Base-by-base conservation (phyloP, 2,888 invertebrate species). In the Drosophila nr. perissopoda region DNA sequence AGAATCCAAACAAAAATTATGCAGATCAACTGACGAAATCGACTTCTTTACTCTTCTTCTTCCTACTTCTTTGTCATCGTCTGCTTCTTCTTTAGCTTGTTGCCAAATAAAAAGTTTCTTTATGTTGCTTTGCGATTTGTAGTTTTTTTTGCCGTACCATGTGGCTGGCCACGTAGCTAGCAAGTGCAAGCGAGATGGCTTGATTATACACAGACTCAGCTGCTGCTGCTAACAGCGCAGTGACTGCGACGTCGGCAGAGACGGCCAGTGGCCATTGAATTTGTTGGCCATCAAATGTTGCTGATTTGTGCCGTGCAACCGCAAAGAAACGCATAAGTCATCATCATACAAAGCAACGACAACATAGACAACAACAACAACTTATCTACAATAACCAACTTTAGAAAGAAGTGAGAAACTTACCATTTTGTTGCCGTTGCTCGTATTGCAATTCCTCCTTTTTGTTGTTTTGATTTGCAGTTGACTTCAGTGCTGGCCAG, bases 211-310 rank as follows among this genome's bases (percentile, higher is more conserved):
- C 60, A 76, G 75, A 83, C 71, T 76, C 33, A 51, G 69, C 57
- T 48, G 51, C 49, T n/a, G 52, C 33, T 29, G 53, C 34, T 21
- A 38, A 31, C 33, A 25, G 31, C 21, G 58, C 51, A 31, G 42
- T 38, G 31, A 36, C 42, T 25, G 38, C 56, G 42, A 40, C 38
- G 51, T 42, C 8, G 34, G 16, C 51, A 34, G 38, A 38, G 67
- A 21, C 58, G 25, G 34, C 29, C 48, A 58, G 61, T 76, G 76
- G 69, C 62, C 78, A 77, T 73, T 78, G 64, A 73, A 57, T 65
- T 70, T 73, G 21, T 76, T 76, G 78, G 69, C 78, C 80, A 76
- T 79, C 76, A 73, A 78, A 76, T 76, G 56, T 57, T 40, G 66
- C 62, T 67, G 18, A 45, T 74, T 74, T 57, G 45, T 40, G 21